phyloP scores from a whole-genome alignment of 2,888 invertebrate genomes.

The Tryphoninae sp. region DNA sequence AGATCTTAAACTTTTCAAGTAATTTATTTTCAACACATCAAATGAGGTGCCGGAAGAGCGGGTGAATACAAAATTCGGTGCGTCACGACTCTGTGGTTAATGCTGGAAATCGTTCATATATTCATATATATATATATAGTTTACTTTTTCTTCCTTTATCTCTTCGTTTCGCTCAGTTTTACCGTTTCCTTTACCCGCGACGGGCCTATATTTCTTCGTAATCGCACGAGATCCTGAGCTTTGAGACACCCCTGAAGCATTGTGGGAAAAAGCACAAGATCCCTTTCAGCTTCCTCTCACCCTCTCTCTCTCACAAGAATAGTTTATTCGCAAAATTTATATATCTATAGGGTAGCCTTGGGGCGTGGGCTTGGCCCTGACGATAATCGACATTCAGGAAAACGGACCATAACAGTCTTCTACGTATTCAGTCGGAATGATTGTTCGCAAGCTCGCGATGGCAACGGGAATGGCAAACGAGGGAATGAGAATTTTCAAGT shows the following conservation, averaged over 20 bases:
- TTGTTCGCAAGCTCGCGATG: neutral
- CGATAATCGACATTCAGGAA: neutral
- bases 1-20: too few species aligned
- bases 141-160: neutral
- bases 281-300: neutral
- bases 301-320: neutral
- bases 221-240: neutral
- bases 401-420: neutral
- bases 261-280: neutral
- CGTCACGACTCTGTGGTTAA: too few species aligned
- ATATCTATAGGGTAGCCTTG: neutral
- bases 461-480: neutral
- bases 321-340: neutral
- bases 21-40: too few species aligned
- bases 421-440: neutral
- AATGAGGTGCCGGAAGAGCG: too few species aligned
- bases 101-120: neutral
- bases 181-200: conserved; percentile 26
- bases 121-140: neutral
- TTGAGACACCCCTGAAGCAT: neutral
- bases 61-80: too few species aligned
- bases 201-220: neutral
- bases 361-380: neutral
- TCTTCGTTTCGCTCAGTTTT: conserved; percentile 37
- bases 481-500: neutral